These are phyloP conservation scores for Sus cebifrons DNA, from an alignment of 2,797 vertebrate genomes.

Conservation along the genomic window DNA sequence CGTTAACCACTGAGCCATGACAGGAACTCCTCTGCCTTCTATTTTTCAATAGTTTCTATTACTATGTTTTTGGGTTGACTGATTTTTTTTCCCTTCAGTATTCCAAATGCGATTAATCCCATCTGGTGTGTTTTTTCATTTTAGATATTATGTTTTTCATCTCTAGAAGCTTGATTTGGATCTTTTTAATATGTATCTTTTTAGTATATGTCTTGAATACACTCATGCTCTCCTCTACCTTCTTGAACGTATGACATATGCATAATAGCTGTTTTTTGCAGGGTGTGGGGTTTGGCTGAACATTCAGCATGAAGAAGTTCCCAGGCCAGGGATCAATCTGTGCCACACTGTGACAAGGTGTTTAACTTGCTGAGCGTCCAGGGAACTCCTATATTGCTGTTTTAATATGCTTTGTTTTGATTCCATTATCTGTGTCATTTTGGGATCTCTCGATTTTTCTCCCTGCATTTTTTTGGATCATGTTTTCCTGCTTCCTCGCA, in stretches of 20 bases:
- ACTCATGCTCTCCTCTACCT: neutral
- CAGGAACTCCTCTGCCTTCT: neutral
- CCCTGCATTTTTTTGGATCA: neutral
- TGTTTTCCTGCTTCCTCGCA: neutral
- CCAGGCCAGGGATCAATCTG: too few relatives aligned
- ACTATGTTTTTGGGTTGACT: neutral
- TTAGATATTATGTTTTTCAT: neutral
- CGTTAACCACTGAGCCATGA: too few relatives aligned
- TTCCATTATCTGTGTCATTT: neutral
- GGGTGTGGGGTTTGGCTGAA: too few relatives aligned
- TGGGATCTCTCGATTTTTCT: neutral
- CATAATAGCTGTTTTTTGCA: neutral
- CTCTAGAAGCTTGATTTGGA: neutral
- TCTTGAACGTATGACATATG: neutral
- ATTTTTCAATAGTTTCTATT: neutral
- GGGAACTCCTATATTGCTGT: too few relatives aligned
- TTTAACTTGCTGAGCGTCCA: too few relatives aligned
- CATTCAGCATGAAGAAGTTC: too few relatives aligned
- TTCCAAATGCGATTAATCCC: neutral
- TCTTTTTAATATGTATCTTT: neutral
- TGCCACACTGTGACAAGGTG: too few relatives aligned
- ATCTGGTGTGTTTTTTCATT: neutral
- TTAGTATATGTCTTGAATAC: neutral
- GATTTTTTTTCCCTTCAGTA: neutral
- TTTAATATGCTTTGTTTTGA: neutral